Evolutionary conservation across 30 jellyfish, hydroid and myxozoan genomes (phyloP).

Genomic region (Sanderia malayensis): DNA sequence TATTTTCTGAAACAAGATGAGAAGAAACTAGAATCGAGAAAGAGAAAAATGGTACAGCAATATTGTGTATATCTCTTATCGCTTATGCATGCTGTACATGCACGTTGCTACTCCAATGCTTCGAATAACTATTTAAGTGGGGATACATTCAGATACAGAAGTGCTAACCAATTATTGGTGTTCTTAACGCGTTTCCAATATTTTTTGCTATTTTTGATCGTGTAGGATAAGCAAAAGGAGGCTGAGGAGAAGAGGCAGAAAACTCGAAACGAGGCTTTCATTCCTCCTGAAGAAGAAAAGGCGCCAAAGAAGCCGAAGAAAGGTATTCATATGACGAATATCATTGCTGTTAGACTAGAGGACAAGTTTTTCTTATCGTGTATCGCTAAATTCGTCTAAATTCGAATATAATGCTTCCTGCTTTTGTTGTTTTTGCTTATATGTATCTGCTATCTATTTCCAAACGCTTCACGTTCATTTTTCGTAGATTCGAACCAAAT

Average conservation of each 20-base stretch:
- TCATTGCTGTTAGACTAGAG: background rate
- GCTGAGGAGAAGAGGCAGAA: slow-evolving; percentile 71
- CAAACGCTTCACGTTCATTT: background rate
- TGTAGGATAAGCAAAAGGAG: slow-evolving; percentile 77
- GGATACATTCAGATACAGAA: too few relatives aligned
- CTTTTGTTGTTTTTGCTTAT: background rate
- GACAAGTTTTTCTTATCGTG: background rate
- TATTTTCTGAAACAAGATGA: slow-evolving; percentile 90
- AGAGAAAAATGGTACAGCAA: slow-evolving; percentile 12
- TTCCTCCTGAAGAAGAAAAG: slow-evolving; percentile 78
- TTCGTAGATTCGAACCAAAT: slow-evolving; percentile 12
- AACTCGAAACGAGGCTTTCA: slow-evolving; percentile 65
- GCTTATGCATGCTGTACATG: too few relatives aligned
- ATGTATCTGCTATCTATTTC: background rate
- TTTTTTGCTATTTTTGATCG: background rate
- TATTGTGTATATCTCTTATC: too few relatives aligned
- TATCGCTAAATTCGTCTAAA: background rate
- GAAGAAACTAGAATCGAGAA: slow-evolving; percentile 16
- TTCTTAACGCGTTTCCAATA: too few relatives aligned
- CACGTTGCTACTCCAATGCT: too few relatives aligned
- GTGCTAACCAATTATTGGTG: too few relatives aligned
- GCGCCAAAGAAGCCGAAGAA: slow-evolving; percentile 18
- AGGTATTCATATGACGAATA: slow-evolving; percentile 3
- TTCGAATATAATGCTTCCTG: background rate
- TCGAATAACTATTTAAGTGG: too few relatives aligned